Percentiles rank a stretch among this genome's conserved stretches.
Evolutionary conservation across 2,888 invertebrate genomes (phyloP).

Genomic region (Rhyacophila evoluta): DNA sequence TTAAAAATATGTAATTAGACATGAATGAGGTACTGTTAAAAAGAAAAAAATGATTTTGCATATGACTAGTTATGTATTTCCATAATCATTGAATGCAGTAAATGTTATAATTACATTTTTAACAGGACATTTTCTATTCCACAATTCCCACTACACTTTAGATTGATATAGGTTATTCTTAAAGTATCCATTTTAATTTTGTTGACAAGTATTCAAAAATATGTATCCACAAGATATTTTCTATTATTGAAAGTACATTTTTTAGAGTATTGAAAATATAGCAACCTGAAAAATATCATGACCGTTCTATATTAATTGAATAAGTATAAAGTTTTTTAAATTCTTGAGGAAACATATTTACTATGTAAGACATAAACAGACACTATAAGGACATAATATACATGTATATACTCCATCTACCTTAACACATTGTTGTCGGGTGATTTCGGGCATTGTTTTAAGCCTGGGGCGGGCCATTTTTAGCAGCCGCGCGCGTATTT

Average conservation of each 20-base stretch:
- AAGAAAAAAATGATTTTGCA: background rate
- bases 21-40: too few relatives aligned
- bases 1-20: too few relatives aligned
- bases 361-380: too few relatives aligned
- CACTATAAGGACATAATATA: too few relatives aligned
- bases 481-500: too few relatives aligned
- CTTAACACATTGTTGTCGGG: too few relatives aligned
- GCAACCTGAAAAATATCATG: constrained; percentile 20
- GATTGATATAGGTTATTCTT: constrained; percentile 15
- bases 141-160: constrained; percentile 15
- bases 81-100: constrained; percentile 2
- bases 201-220: background rate
- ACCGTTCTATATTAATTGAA: background rate
- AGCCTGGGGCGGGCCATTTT: too few relatives aligned
- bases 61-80: constrained; percentile 11
- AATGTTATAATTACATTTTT: constrained; percentile 1
- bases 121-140: constrained; percentile 11
- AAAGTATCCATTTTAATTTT: background rate
- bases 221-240: constrained; percentile 3
- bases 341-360: too few relatives aligned
- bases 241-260: constrained; percentile 19
- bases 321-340: background rate
- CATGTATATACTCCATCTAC: too few relatives aligned
- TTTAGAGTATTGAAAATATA: constrained; percentile 10
- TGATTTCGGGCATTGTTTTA: too few relatives aligned